phyloP scores from a whole-genome alignment of 2,888 invertebrate species.

The Drosophila flavopinicola region DNA sequence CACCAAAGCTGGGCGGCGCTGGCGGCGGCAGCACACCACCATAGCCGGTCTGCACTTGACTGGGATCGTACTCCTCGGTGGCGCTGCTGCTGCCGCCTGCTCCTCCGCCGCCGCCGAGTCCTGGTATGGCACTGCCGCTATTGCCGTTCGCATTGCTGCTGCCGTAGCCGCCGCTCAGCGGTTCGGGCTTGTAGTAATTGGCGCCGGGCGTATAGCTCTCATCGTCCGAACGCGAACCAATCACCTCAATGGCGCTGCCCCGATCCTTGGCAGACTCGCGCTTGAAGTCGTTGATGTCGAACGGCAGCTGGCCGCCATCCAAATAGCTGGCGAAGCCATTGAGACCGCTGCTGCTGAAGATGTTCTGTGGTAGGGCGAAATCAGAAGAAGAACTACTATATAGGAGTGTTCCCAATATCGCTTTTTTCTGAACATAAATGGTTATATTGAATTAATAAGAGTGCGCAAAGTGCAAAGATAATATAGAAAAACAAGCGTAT shows the following conservation, averaged over 20 bases:
- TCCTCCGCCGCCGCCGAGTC: conserved; percentile 40
- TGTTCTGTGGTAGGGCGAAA: conserved; percentile 60
- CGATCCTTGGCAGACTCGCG: conserved; percentile 70
- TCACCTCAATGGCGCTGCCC: conserved; percentile 85
- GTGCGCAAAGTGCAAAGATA: neutral
- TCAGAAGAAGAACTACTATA: conserved; percentile 21
- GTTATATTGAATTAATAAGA: conserved; percentile 1
- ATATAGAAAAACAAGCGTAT: neutral
- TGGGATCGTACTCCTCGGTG: conserved; percentile 55
- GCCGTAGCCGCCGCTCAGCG: conserved; percentile 61
- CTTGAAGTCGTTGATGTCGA: conserved; percentile 85
- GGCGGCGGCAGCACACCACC: conserved; percentile 69
- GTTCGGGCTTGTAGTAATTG: conserved; percentile 85
- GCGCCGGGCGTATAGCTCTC: conserved; percentile 84
- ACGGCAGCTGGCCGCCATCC: conserved; percentile 86
- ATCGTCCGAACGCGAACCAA: conserved; percentile 86
- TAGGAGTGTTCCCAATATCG: conserved; percentile 15
- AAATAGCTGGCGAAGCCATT: conserved; percentile 88
- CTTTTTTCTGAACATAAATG: conserved; percentile 13
- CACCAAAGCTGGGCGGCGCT: conserved; percentile 63
- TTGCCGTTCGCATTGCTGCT: conserved; percentile 49
- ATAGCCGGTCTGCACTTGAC: conserved; percentile 49
- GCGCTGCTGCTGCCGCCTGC: conserved; percentile 14
- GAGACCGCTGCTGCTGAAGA: conserved; percentile 78
- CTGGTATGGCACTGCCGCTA: conserved; percentile 46